Evolutionary conservation across 2,113 vertebrate species (phyloP).

Genomic region (Xenopus laevis): DNA sequence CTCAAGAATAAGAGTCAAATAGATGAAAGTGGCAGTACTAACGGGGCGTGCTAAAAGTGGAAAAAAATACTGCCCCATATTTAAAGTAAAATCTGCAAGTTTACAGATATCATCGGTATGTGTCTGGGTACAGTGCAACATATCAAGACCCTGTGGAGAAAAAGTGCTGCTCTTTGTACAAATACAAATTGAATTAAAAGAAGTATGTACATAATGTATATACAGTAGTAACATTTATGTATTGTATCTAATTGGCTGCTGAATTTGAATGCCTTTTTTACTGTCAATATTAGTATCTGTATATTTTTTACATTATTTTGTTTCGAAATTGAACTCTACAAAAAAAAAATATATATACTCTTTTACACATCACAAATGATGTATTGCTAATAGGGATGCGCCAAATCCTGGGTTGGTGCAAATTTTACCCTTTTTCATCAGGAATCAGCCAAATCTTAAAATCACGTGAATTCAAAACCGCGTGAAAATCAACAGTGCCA

Average conservation of each 20-base stretch:
- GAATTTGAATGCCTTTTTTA: too few relatives aligned
- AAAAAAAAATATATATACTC: neutral
- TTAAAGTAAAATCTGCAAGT: conserved; percentile 12
- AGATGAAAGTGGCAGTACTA: conserved; percentile 64
- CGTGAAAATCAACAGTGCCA: too few relatives aligned
- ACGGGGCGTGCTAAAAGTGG: conserved; percentile 59
- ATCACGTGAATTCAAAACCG: too few relatives aligned
- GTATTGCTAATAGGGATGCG: neutral
- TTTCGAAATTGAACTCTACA: neutral
- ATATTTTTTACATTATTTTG: neutral
- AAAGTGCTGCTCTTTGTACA: conserved; percentile 31
- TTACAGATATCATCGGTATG: conserved; percentile 37
- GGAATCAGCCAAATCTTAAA: too few relatives aligned
- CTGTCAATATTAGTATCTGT: neutral
- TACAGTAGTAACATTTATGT: too few relatives aligned
- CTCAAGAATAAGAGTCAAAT: conserved; percentile 85
- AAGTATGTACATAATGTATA: too few relatives aligned
- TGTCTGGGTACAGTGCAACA: conserved; percentile 37
- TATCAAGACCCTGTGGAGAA: neutral
- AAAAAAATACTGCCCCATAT: neutral
- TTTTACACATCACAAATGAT: neutral
- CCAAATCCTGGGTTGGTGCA: too few relatives aligned
- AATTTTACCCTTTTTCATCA: too few relatives aligned
- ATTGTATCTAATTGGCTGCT: too few relatives aligned
- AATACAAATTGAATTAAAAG: neutral